Base-by-base conservation (phyloP, 2,888 invertebrate genomes). In the Halictus ligatus region DNA sequence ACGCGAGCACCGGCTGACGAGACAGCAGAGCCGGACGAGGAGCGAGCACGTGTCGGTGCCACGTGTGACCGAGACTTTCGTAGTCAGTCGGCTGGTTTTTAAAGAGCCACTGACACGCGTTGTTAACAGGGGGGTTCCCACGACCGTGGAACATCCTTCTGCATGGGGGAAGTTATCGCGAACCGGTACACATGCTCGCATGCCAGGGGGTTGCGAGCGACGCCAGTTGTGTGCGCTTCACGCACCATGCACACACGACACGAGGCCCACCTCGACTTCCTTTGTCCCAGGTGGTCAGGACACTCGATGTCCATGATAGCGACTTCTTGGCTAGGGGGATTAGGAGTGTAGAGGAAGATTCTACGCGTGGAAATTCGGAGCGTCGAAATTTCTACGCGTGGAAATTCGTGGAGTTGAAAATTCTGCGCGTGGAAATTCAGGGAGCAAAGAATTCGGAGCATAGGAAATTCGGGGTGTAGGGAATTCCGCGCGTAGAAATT, bases 71-170 rank as follows among this genome's bases (percentile, higher is more conserved):
- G 73, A 64, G 79, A 29, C 77, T 60, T 81, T 75, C 81, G 67
- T 54, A 78, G 85, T 67, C 25, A 21, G 82, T 80, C 67, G 54
- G 43, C 43, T 73, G 73, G 75, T 84, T 81, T 83, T 88, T 81
- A 78, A 85, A 83, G 89, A 80, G 82, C 73, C 71, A 54, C 74
- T 77, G 89, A 46, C 81, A 89, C 86, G 89, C 87, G 89, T 86
- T 48, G 73, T 77, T 81, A 75, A 81, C 72, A 46, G 75, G 60
- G 80, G 78, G 50, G 60, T 89, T 89, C 89, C 90, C 90, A 90
- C 88, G 89, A 58, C 77, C 67, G 60, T 69, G 83, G 85, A 72
- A 71, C 89, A 81, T 76, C 76, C 71, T 73, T 72, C 25, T 77
- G 78, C 74, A 75, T 75, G 75, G 80, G 64, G 58, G 35, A 40